A percentile compares a stretch with the other conserved stretches of the same genome.
Conservation (phyloP, 2,888 invertebrate species). For the Bembecia ichneumoniformis region DNA sequence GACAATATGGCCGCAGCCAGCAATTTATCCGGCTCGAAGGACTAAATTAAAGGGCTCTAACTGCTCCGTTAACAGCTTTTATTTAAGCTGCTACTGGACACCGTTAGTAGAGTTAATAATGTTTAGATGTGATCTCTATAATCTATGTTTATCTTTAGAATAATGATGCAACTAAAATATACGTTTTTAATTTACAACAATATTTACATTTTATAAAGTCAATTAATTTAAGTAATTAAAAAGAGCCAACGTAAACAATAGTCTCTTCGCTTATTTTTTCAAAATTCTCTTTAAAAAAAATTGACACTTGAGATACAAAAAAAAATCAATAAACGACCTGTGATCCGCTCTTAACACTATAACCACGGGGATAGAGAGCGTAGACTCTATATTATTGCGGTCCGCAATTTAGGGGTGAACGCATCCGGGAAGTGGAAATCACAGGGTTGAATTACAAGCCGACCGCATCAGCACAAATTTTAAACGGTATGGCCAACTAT, state of each 20-base stretch:
- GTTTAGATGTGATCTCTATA: background rate
- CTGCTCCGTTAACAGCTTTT: constrained; percentile 32
- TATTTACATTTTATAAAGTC: too few relatives aligned
- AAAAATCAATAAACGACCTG: too few relatives aligned
- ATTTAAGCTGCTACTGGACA: constrained; percentile 8
- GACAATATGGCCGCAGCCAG: constrained; percentile 35
- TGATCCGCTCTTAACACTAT: background rate
- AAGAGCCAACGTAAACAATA: too few relatives aligned
- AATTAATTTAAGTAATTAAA: too few relatives aligned
- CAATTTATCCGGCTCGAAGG: constrained; percentile 40
- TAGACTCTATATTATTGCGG: constrained; percentile 26
- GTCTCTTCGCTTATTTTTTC: too few relatives aligned
- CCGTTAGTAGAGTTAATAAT: background rate
- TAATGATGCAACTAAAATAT: too few relatives aligned
- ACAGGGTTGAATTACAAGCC: constrained; percentile 21
- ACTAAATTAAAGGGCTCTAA: constrained; percentile 47
- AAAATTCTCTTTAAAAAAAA: too few relatives aligned
- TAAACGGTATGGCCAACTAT: too few relatives aligned
- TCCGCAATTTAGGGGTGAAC: constrained; percentile 23
- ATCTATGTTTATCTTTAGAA: too few relatives aligned
- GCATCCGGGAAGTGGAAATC: constrained; percentile 22
- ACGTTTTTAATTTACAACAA: too few relatives aligned
- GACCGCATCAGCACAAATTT: background rate
- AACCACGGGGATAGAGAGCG: background rate
- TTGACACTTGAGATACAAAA: too few relatives aligned